Evolutionary conservation across 2,888 invertebrate species (phyloP), one percentile per base, ranked within the genome.

Genomic region (Latrodectus elegans): DNA sequence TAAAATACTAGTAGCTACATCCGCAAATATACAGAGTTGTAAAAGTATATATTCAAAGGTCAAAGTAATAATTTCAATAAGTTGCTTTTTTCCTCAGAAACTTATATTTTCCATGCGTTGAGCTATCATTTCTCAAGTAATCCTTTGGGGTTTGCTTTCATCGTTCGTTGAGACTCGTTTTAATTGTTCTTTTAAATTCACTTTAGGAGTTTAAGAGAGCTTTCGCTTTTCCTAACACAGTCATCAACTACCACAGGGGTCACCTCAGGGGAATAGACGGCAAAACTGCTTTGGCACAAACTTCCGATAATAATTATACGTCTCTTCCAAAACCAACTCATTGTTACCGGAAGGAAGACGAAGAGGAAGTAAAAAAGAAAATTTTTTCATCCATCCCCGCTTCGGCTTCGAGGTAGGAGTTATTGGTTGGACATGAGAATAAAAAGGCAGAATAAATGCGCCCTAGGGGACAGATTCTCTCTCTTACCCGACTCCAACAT

Each of bases 241-340:
- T 82, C 82, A 82, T 82, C 82, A 75, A 82, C 67, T 75, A 74
- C 75, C 15, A 15, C 22, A 22, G 55, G 17, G 68, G 52, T 17
- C 15, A n/a, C 75, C 82, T 70, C 70, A 8, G n/a, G 82, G 82
- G 70, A 22, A 53, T 15, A 14, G 79, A 22, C 73, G 60, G 60
- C 65, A 51, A 81, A 81, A 81, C 81, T 81, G 73, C 81, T 65
- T 73, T 52, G 53, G 80, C 64, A 12, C 80, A 68, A 82, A 82
- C 82, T 82, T 82, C 82, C 82, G 75, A 82, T 82, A 82, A 82
- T 82, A 82, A 82, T 82, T 82, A 82, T 75, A 75, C 74, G 70
- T 70, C 75, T 82, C 70, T 79, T 79, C 82, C 75, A 82, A 82
- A 82, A 82, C 82, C 75, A 52, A 22, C 74, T 55, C 74, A 74